Conservation (phyloP, 53 echinoderm and acorn worm species). For the Apostichopus leukothele region DNA sequence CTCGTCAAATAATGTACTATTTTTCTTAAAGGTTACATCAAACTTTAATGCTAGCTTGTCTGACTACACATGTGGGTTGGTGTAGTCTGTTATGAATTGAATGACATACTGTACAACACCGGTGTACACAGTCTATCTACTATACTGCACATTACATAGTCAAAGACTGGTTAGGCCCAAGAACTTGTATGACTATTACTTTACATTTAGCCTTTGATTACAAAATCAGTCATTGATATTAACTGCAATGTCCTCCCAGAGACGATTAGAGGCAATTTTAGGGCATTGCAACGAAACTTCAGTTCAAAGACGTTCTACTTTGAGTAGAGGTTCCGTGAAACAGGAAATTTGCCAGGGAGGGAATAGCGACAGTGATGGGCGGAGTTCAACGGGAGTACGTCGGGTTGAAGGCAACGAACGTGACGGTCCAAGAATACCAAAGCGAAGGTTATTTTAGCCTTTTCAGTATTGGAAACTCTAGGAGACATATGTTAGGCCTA, state of each 20-base stretch:
- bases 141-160: no score
- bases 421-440: conserved; percentile 52
- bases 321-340: not conserved
- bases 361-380: not conserved
- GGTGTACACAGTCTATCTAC: no score
- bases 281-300: conserved; percentile 29
- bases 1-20: not conserved
- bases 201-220: not conserved
- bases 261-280: conserved; percentile 38
- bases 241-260: not conserved
- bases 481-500: no score
- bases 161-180: not conserved
- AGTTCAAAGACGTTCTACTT: not conserved
- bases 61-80: not conserved
- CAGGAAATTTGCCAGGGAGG: not conserved
- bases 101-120: no score
- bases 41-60: not conserved
- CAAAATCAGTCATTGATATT: not conserved
- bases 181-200: not conserved
- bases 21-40: not conserved
- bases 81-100: not conserved
- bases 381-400: conserved; percentile 37
- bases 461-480: no score
- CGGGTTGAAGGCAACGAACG: conserved; percentile 30
- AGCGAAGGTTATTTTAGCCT: conserved; percentile 29